Conservation (phyloP, 2,797 vertebrate genomes). For the Acipenser ruthenus region DNA sequence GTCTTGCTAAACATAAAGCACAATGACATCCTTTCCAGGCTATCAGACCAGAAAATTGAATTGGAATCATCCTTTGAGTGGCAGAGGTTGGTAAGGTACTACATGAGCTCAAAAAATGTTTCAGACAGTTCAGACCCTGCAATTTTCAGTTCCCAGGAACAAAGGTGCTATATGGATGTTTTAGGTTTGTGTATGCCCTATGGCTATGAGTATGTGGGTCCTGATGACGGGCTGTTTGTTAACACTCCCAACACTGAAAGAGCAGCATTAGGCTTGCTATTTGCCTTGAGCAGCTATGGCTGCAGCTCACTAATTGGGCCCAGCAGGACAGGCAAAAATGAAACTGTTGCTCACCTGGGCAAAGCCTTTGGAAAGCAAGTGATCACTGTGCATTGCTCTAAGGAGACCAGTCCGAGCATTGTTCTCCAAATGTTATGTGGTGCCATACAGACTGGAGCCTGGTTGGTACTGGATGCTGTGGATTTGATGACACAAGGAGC, state of each 20-base stretch:
- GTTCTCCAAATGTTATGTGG: conserved; percentile 62
- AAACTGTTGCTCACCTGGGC: conserved; percentile 52
- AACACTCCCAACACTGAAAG: conserved; percentile 59
- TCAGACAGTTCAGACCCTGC: background rate
- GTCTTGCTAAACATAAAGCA: conserved; percentile 60
- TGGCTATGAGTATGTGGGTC: conserved; percentile 70
- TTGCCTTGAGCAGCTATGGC: conserved; percentile 63
- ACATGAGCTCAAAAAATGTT: conserved; percentile 28
- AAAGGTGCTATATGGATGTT: conserved; percentile 57
- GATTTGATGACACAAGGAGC: conserved; percentile 48
- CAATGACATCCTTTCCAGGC: conserved; percentile 43
- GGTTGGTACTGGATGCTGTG: conserved; percentile 64
- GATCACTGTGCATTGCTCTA: conserved; percentile 54
- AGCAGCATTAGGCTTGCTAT: conserved; percentile 56
- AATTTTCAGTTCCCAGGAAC: conserved; percentile 15
- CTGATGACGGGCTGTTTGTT: conserved; percentile 47
- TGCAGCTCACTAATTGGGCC: conserved; percentile 63
- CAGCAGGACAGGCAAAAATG: conserved; percentile 56
- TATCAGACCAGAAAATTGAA: conserved; percentile 42
- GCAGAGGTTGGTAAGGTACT: conserved; percentile 72
- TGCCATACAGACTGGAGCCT: conserved; percentile 66
- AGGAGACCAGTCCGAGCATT: conserved; percentile 30
- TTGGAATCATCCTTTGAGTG: conserved; percentile 67
- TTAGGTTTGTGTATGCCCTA: conserved; percentile 56
- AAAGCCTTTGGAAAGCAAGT: conserved; percentile 63